Conservation (phyloP, 2,888 invertebrate genomes). For the Tribolium freemani region DNA sequence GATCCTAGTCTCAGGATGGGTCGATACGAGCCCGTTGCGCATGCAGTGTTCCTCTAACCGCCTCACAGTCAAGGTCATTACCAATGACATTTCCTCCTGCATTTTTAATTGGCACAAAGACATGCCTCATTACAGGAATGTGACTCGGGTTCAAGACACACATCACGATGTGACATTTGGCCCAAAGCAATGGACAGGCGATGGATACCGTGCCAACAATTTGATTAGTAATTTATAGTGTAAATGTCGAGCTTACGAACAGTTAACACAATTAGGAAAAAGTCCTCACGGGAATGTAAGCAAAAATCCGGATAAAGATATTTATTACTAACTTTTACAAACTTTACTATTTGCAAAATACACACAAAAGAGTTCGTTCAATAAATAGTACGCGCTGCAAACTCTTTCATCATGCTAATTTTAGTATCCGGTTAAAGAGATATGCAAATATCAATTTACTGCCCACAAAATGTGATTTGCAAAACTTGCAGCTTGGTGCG, state of each 20-base stretch:
- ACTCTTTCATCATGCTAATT: no score
- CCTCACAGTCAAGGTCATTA: constrained; percentile 52
- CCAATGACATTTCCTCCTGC: constrained; percentile 40
- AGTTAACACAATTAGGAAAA: no score
- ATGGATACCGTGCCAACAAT: not conserved
- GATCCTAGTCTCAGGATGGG: constrained; percentile 47
- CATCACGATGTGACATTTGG: not conserved
- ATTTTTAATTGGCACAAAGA: constrained; percentile 31
- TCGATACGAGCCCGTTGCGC: constrained; percentile 51
- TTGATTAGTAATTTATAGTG: not conserved
- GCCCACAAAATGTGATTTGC: no score
- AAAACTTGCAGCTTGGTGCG: no score
- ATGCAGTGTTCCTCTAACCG: constrained; percentile 41
- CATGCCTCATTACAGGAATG: not conserved
- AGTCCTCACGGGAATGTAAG: no score
- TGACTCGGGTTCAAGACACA: not conserved
- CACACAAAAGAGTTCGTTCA: no score
- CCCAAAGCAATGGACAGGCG: not conserved
- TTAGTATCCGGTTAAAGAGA: no score
- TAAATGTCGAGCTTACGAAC: not conserved
- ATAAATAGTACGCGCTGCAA: no score
- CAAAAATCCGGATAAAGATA: no score
- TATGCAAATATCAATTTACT: no score
- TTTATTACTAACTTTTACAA: no score
- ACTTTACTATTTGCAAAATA: no score